Base-by-base conservation (phyloP, 2,888 invertebrate species). In the Pristionchus japonicus region DNA sequence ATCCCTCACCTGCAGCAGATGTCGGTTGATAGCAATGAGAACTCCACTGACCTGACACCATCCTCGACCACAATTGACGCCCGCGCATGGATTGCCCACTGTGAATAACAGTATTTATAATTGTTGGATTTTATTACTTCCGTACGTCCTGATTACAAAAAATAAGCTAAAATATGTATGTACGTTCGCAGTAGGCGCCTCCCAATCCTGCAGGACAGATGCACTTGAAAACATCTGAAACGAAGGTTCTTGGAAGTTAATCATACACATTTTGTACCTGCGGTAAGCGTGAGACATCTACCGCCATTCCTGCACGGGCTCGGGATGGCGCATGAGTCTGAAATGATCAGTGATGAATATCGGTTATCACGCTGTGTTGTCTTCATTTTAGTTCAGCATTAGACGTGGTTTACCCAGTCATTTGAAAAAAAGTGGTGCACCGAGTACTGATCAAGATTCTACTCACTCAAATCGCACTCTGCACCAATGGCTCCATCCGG, bases 1-100 rank as follows among this genome's bases (percentile, higher is more conserved):
- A 77, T 77, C 77, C 43, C 0, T 77, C 27, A 77, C 77, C 77
- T 77, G 17, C 9, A 47, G 13, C 4, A 37, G 6, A 77, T 27
- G 11, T 47, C 17, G 11, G n/a, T 77, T 43, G 77, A n/a, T n/a
- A n/a, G n/a, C n/a, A n/a, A n/a, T n/a, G n/a, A 67, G 13, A 34
- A 34, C 3, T 13, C 31, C 6, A 15, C 23, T 11, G 43, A 43
- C 77, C 77, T 77, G 23, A 27, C 77, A 77, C 9, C 11, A 77
- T 77, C 77, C 77, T 47, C 77, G 77, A 6, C 77, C 77, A n/a
- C 77, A 77, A 77, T 77, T 40, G 9, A 77, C 27, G 11, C 77
- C 77, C 27, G 43, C 77, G 34, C 77, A 77, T 4, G 77, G 77
- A 77, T 77, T 77, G 1, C 77, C 43, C 40, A 43, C 77, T 77